These are phyloP conservation scores for Phalacrocorax aristotelis DNA, from an alignment of 2,113 vertebrate genomes.

Conservation along the genomic window DNA sequence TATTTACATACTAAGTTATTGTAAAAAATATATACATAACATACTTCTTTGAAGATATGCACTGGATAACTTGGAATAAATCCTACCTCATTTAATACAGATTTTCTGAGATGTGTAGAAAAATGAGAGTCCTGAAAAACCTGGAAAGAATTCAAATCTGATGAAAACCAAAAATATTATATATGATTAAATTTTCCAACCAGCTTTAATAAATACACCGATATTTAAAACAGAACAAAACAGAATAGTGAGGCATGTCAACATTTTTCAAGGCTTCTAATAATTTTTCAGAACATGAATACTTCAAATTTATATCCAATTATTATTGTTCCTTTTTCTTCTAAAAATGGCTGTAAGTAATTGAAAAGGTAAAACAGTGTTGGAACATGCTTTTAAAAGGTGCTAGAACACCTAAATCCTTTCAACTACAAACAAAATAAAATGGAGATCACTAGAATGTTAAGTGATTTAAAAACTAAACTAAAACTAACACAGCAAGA, in stretches of 20 bases:
- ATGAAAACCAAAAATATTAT: slow-evolving; percentile 62
- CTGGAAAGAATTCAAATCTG: slow-evolving; percentile 61
- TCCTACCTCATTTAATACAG: slow-evolving; percentile 63
- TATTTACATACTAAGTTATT: slow-evolving; percentile 50
- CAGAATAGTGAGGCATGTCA: slow-evolving; percentile 32
- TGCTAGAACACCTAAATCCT: not conserved
- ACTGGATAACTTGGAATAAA: slow-evolving; percentile 55
- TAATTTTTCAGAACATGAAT: not conserved
- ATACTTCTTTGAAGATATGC: slow-evolving; percentile 55
- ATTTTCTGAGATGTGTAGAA: slow-evolving; percentile 54
- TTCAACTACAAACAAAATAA: not conserved
- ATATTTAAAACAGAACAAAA: slow-evolving; percentile 63
- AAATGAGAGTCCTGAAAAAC: slow-evolving; percentile 54
- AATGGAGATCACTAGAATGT: not conserved
- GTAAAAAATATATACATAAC: slow-evolving; percentile 36
- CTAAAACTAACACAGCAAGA: not conserved
- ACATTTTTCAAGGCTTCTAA: slow-evolving; percentile 42
- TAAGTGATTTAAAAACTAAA: not conserved
- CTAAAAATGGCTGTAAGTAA: not conserved
- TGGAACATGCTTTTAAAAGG: not conserved
- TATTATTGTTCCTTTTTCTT: not conserved
- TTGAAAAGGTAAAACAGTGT: not conserved
- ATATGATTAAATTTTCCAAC: slow-evolving; percentile 58
- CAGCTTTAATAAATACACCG: slow-evolving; percentile 37
- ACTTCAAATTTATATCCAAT: not conserved